A percentile compares a stretch with the other conserved stretches of the same genome.
phyloP scores from a whole-genome alignment of 2,888 invertebrate genomes.

The Ophion obscuratus region DNA sequence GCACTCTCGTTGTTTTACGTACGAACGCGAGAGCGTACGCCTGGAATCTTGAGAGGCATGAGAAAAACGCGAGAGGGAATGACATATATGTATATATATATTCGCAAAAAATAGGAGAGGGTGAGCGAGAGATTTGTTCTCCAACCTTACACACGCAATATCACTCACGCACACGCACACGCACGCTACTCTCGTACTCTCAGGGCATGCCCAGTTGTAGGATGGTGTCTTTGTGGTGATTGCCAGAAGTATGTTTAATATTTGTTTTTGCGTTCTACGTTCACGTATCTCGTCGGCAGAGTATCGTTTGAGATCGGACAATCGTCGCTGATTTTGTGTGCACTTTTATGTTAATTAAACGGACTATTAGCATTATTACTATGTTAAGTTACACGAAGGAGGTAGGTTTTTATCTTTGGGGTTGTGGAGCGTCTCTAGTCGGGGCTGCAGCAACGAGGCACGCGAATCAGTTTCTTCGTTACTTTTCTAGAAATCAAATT shows the following conservation, averaged over 20 bases:
- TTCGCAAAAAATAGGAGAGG: slow-evolving; percentile 36
- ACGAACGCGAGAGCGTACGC: slow-evolving; percentile 21
- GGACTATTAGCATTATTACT: not conserved
- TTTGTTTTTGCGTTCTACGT: slow-evolving; percentile 14
- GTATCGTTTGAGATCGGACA: slow-evolving; percentile 2
- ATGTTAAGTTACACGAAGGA: not conserved
- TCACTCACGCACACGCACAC: slow-evolving; percentile 8
- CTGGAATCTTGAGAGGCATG: slow-evolving; percentile 25
- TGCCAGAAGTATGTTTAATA: slow-evolving; percentile 52
- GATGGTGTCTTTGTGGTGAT: slow-evolving; percentile 78
- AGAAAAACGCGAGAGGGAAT: slow-evolving; percentile 40
- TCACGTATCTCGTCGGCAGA: slow-evolving; percentile 15
- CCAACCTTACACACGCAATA: slow-evolving; percentile 52
- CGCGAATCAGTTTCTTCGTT: not conserved
- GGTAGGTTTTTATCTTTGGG: not conserved
- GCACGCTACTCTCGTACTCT: slow-evolving; percentile 83
- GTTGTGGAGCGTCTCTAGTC: not conserved
- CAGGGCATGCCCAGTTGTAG: slow-evolving; percentile 84
- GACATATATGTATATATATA: not conserved
- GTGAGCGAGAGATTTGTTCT: slow-evolving; percentile 53
- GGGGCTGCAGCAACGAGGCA: not conserved
- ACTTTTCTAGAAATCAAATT: not conserved
- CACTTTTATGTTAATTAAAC: slow-evolving; percentile 4
- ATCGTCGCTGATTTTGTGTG: slow-evolving; percentile 9
- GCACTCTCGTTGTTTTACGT: slow-evolving; percentile 26